Evolutionary conservation across 2,797 vertebrate genomes (phyloP), one percentile per base, ranked within the genome.

Genomic region (Macrochelys suwanniensis): DNA sequence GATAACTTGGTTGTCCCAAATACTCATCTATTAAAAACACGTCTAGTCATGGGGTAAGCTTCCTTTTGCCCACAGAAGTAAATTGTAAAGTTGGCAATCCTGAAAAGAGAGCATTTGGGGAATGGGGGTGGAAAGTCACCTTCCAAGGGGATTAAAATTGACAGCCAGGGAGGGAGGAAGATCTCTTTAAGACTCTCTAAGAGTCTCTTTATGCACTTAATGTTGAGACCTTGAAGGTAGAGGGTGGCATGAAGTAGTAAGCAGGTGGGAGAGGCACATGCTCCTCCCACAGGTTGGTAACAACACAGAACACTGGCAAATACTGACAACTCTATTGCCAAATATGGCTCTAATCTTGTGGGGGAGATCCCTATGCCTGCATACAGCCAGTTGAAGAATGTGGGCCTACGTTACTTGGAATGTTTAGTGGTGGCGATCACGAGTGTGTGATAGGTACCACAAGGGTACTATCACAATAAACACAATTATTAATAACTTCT

Each of bases 371-470:
- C 0, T 23, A 5, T 23, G 12, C 21, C 71, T 17, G 51, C 8
- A 4, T 25, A 28, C 56, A 82, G 33, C 42, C 74, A 17, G 1
- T 4, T 51, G 47, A 61, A 42, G 11, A 68, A 33, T 3, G 3
- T 19, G 87, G 37, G n/a, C n/a, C 59, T 87, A 37, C 47, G 50
- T 5, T 42, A 56, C 1, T 21, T 77, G 25, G 2, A 71, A n/a
- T 0, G 0, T 16, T 28, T 19, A 80, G 37, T 50, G 3, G 56
- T 80, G 1, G 31, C 33, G 33, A 33, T 33, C 31, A 33, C 1
- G 31, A n/a, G 28, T 61, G 31, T n/a, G 59, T 61, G 15, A 15
- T 61, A 17, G 13, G 31, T 31, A 61, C 13, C 15, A 17, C 33
- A 7, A 61, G 28, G 0, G 28, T 61, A 61, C 31, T 33, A 37